Percentiles rank a stretch among this genome's conserved stretches.
These are phyloP conservation scores for Acrocera orbiculus DNA, from an alignment of 2,888 invertebrate species.

Conservation along the genomic window DNA sequence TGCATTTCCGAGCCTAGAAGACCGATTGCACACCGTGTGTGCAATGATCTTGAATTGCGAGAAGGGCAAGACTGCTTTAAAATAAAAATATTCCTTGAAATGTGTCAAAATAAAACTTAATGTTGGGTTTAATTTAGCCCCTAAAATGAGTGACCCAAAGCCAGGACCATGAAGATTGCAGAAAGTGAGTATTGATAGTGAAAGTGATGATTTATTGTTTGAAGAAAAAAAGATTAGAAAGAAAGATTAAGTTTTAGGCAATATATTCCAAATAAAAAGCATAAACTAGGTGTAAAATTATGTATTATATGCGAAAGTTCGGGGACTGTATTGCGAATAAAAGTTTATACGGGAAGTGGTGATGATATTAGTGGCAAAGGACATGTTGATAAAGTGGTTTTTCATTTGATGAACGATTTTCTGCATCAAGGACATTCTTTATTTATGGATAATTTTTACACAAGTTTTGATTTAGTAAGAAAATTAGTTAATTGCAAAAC, in stretches of 20 bases:
- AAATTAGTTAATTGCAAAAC: slow-evolving; percentile 1
- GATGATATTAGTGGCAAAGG: no score
- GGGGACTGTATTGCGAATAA: neutral
- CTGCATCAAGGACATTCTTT: slow-evolving; percentile 1
- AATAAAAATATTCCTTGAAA: no score
- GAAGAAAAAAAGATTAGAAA: slow-evolving; percentile 7
- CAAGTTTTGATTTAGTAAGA: slow-evolving; percentile 1
- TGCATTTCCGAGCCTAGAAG: no score
- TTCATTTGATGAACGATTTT: slow-evolving; percentile 1
- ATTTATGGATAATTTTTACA: slow-evolving; percentile 2
- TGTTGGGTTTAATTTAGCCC: no score
- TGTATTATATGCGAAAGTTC: neutral
- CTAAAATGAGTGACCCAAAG: no score
- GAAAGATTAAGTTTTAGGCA: slow-evolving; percentile 11
- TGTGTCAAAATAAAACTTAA: no score
- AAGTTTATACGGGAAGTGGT: slow-evolving; percentile 3
- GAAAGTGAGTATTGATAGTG: neutral
- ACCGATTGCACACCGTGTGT: no score
- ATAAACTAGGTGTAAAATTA: no score
- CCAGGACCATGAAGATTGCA: neutral
- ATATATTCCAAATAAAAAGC: slow-evolving; percentile 9
- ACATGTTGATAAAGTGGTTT: no score
- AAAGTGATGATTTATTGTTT: neutral
- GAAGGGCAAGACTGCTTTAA: no score
- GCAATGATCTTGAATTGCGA: no score